Conservation (phyloP, 2,888 invertebrate genomes). For the Drosophila setosimentum region DNA sequence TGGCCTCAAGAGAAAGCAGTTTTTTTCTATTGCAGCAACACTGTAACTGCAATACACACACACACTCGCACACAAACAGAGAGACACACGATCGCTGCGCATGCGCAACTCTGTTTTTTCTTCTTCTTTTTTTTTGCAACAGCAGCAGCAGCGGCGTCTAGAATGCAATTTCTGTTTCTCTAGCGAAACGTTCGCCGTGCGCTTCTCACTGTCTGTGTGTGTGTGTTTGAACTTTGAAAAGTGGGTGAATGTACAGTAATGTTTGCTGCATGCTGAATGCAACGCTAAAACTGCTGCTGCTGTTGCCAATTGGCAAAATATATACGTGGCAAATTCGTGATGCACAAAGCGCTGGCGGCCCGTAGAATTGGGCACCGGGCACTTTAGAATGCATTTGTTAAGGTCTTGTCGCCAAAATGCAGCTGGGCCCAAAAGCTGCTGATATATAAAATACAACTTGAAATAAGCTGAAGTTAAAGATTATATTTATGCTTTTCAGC, state of each 20-base stretch:
- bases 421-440: not conserved
- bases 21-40: slow-evolving; percentile 65
- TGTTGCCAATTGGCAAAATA: slow-evolving; percentile 18
- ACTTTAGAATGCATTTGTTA: slow-evolving; percentile 47
- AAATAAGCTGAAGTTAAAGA: not conserved
- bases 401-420: slow-evolving; percentile 24
- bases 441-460: not conserved
- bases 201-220: slow-evolving; percentile 46
- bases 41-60: slow-evolving; percentile 56
- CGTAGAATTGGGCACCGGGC: slow-evolving; percentile 46
- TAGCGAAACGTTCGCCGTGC: slow-evolving; percentile 54
- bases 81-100: slow-evolving; percentile 53
- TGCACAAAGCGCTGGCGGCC: slow-evolving; percentile 65
- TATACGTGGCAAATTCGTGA: slow-evolving; percentile 74
- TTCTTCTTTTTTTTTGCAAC: slow-evolving; percentile 43
- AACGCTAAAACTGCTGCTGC: slow-evolving; percentile 37
- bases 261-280: slow-evolving; percentile 80
- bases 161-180: slow-evolving; percentile 78
- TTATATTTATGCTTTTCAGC: not conserved
- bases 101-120: slow-evolving; percentile 61
- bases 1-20: slow-evolving; percentile 80
- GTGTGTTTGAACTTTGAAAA: slow-evolving; percentile 81
- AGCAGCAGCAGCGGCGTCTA: slow-evolving; percentile 42
- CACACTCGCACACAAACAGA: slow-evolving; percentile 20
- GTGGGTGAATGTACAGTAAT: slow-evolving; percentile 85